Conservation (phyloP, 1,140 invertebrate species). For the Melitaea cinxia region DNA sequence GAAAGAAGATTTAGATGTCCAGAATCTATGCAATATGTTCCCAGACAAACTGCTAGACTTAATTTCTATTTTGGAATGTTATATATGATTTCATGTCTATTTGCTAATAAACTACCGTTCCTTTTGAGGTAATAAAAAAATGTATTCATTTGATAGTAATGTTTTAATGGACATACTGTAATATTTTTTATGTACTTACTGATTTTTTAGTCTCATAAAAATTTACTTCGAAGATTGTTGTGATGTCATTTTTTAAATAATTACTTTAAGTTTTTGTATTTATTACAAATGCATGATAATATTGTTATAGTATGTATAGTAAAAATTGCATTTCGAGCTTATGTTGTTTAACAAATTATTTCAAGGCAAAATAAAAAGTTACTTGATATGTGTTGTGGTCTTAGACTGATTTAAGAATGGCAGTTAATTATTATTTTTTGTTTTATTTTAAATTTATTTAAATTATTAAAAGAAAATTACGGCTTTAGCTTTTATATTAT, state of each 20-base stretch:
- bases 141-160: slow-evolving; percentile 18
- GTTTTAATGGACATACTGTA: slow-evolving; percentile 15
- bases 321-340: neutral
- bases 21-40: slow-evolving; percentile 90
- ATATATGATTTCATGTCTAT: slow-evolving; percentile 90
- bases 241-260: neutral
- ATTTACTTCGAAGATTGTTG: neutral
- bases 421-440: slow-evolving; percentile 16
- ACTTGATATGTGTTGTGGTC: too few species aligned
- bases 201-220: slow-evolving; percentile 31
- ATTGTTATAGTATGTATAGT: neutral
- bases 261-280: neutral
- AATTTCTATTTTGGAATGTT: slow-evolving; percentile 96
- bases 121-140: slow-evolving; percentile 55
- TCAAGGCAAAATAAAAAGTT: neutral
- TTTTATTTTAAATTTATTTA: neutral
- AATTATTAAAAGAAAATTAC: neutral
- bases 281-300: neutral
- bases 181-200: slow-evolving; percentile 51
- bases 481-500: neutral
- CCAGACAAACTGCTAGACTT: slow-evolving; percentile 93
- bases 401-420: slow-evolving; percentile 8
- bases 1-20: slow-evolving; percentile 93
- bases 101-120: slow-evolving; percentile 83
- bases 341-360: neutral